These are phyloP conservation scores for Deroptyus accipitrinus DNA, from an alignment of 2,113 vertebrate species.

Conservation along the genomic window DNA sequence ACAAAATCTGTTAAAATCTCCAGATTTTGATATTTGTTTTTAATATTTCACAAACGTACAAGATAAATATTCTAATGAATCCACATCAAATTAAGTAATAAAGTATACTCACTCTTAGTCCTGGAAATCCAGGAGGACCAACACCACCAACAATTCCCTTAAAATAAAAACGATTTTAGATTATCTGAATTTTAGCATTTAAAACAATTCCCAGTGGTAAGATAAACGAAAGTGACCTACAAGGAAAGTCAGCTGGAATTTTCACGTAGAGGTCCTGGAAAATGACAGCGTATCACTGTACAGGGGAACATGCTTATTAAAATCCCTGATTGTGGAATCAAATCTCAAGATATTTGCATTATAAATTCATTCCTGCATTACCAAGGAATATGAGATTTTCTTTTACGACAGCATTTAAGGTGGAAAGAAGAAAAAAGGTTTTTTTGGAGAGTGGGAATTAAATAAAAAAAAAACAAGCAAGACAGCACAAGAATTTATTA, in stretches of 20 bases:
- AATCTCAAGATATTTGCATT: not conserved
- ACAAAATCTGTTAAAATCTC: not conserved
- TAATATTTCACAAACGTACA: not conserved
- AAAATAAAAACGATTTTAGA: constrained; percentile 37
- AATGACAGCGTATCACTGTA: not conserved
- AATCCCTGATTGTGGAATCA: not conserved
- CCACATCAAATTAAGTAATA: not conserved
- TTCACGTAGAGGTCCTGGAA: not conserved
- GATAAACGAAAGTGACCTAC: not conserved
- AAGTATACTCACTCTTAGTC: constrained; percentile 87
- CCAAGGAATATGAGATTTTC: not conserved
- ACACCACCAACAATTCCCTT: constrained; percentile 88
- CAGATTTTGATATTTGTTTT: not conserved
- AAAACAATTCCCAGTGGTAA: not conserved
- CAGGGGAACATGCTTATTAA: not conserved
- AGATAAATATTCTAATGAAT: not conserved
- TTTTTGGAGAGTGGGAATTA: not conserved
- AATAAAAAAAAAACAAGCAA: not conserved
- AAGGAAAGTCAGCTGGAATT: not conserved
- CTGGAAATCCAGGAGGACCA: constrained; percentile 92
- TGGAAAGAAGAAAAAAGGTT: not conserved
- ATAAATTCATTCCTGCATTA: not conserved
- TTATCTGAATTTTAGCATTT: not conserved
- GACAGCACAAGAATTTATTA: accelerated
- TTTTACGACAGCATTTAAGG: not conserved